Evolutionary conservation across 92 coral and sea anemone genomes (phyloP), one percentile per base, ranked within the genome.

Genomic region (Actinostola sp.): DNA sequence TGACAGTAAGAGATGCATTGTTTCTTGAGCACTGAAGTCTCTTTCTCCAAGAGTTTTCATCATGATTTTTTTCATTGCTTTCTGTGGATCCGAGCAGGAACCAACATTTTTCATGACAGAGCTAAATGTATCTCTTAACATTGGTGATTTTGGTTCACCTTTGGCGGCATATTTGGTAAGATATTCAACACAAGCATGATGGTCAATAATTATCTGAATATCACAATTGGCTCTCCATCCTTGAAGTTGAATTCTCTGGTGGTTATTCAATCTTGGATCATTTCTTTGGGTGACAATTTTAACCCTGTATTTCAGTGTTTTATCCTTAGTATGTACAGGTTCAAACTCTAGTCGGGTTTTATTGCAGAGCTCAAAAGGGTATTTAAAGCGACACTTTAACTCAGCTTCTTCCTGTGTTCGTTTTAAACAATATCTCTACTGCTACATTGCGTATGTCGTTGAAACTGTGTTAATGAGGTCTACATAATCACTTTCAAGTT

Each of bases 371-470:
- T 81, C 66, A 81, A 81, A 63, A 69, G 92, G 88, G 69, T 75
- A 81, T 19, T 86, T 76, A 77, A 86, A 86, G 60, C 92, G 71
- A 61, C 92, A 86, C 58, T 71, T 78, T 21, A 83, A 49, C n/a
- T 87, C 66, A 61, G 80, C 49, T 76, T 86, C 78, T 66, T 68
- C 77, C 49, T 68, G 71, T 39, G 53, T 85, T 36, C 52, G 73
- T 80, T 80, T 74, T 53, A 85, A 82, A 70, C 86, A 86, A 52
- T 86, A 81, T n/a, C n/a, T 26, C 73, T 81, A 42, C 86, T 68
- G 66, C 91, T 86, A 54, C 91, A 86, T n/a, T 58, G 72, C 50
- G 83, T 81, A 77, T 86, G 91, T 31, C 92, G 78, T 76, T 86
- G 92, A n/a, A 38, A 86, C 92, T 24, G 83, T 70, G 55, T 84